These are phyloP conservation scores for Machimus rusticus DNA, from an alignment of 2,888 invertebrate species.

Conservation along the genomic window DNA sequence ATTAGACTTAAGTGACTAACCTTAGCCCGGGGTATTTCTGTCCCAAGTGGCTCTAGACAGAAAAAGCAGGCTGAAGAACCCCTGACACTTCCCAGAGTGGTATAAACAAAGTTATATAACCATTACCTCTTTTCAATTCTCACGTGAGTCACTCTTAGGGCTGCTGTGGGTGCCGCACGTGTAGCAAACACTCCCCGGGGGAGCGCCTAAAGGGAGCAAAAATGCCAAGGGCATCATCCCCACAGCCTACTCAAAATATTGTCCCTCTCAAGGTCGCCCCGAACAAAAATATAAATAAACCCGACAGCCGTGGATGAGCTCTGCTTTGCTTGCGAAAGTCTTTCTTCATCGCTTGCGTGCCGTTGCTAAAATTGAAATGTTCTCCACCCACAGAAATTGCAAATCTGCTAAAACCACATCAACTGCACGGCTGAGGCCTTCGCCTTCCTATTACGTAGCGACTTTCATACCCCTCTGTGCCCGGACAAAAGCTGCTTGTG, in stretches of 20 bases:
- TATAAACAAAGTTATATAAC: slow-evolving; percentile 22
- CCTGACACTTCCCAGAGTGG: background rate
- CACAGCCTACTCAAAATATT: background rate
- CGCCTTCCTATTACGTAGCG: background rate
- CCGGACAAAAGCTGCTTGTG: background rate
- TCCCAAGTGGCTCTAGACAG: background rate
- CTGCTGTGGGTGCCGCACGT: background rate
- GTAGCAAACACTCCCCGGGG: background rate
- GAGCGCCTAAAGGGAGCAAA: background rate
- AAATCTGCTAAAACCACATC: background rate
- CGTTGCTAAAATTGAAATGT: slow-evolving; percentile 15
- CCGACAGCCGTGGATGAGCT: background rate
- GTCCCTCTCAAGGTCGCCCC: background rate
- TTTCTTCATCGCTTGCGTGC: background rate
- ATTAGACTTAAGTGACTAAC: background rate
- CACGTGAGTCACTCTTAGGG: background rate
- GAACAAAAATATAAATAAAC: background rate
- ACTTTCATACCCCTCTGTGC: background rate
- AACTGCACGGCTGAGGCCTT: background rate
- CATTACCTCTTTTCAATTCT: background rate
- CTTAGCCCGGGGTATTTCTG: background rate
- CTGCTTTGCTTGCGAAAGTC: background rate
- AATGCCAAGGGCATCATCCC: background rate
- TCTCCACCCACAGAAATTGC: background rate
- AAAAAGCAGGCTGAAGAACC: background rate